phyloP scores from a whole-genome alignment of 1,140 invertebrate species.

The Trinorchestia longiramus region DNA sequence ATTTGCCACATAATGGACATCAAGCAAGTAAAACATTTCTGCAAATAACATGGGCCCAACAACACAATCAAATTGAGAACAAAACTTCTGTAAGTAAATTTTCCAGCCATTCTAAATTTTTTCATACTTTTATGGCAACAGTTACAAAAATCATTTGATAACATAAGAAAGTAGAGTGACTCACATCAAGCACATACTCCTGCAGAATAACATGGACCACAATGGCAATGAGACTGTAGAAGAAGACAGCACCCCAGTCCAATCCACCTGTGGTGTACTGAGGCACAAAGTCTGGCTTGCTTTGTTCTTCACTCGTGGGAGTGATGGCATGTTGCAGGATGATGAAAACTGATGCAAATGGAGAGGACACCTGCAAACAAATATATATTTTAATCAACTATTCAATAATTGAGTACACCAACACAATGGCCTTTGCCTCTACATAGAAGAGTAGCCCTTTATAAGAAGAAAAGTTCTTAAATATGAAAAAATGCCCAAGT shows the following conservation, averaged over 20 bases:
- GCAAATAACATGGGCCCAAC: too few relatives aligned
- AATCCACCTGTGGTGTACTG: slow-evolving; percentile 58
- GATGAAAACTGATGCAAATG: slow-evolving; percentile 64
- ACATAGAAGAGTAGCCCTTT: not conserved
- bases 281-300: slow-evolving; percentile 6
- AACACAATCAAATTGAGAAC: too few relatives aligned
- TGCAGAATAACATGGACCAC: slow-evolving; percentile 66
- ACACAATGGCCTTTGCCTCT: not conserved
- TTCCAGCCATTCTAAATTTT: too few relatives aligned
- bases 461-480: not conserved
- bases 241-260: slow-evolving; percentile 62
- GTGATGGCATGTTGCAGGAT: slow-evolving; percentile 50
- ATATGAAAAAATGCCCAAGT: not conserved
- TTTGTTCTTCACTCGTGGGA: not conserved
- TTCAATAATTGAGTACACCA: not conserved
- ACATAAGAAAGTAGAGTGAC: slow-evolving; percentile 32
- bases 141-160: too few relatives aligned
- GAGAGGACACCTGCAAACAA: slow-evolving; percentile 61
- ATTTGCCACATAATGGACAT: too few relatives aligned
- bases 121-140: too few relatives aligned
- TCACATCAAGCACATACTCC: slow-evolving; percentile 66
- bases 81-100: too few relatives aligned
- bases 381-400: not conserved
- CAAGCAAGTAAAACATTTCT: too few relatives aligned
- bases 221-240: slow-evolving; percentile 64